Conservation (phyloP, 2,113 vertebrate genomes). For the Mobula birostris region DNA sequence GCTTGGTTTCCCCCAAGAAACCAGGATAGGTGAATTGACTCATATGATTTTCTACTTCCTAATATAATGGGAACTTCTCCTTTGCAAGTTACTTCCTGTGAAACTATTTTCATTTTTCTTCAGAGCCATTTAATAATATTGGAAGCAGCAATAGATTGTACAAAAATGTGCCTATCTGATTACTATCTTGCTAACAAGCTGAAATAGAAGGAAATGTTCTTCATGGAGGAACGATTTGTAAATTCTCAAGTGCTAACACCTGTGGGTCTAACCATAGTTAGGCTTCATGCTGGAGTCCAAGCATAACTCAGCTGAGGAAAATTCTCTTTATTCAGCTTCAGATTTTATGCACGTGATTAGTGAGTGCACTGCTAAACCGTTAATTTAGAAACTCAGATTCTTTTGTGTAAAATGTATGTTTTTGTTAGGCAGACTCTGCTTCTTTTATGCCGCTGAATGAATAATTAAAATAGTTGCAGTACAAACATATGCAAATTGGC, state of each 20-base stretch:
- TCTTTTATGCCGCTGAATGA: conserved; percentile 15
- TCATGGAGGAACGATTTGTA: not conserved
- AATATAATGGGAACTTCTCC: not conserved
- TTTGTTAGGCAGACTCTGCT: not conserved
- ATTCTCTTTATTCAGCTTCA: not conserved
- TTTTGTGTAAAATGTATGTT: not conserved
- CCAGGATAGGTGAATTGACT: not conserved
- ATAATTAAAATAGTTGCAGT: conserved; percentile 16
- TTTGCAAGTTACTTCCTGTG: not conserved
- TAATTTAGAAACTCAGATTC: not conserved
- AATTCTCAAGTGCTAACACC: not conserved
- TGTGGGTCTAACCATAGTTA: not conserved
- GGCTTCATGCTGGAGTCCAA: not conserved
- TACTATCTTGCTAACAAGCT: not conserved
- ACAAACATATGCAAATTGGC: conserved; percentile 21
- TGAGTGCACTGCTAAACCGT: not conserved
- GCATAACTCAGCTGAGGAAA: not conserved
- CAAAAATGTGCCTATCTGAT: not conserved
- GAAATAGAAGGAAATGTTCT: not conserved
- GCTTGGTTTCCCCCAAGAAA: not conserved
- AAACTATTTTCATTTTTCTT: not conserved
- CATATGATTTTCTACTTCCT: not conserved
- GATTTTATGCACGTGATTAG: not conserved
- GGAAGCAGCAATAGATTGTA: not conserved
- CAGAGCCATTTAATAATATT: not conserved